These are phyloP conservation scores for Aphidius colemani DNA, from an alignment of 2,888 invertebrate genomes.

Conservation along the genomic window DNA sequence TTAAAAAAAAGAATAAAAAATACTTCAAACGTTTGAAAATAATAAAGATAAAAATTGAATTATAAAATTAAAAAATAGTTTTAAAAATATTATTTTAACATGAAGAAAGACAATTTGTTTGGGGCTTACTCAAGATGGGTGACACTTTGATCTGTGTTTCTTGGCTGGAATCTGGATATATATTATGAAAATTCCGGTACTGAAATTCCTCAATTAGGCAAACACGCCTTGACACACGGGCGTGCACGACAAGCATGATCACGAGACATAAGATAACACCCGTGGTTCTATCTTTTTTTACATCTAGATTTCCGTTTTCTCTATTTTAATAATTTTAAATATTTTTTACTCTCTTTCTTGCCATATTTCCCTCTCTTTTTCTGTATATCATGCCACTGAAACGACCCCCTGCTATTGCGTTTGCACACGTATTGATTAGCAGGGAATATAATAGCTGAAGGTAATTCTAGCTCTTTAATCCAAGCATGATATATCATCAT, in stretches of 20 bases:
- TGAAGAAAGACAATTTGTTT: not conserved
- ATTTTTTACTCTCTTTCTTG: no score
- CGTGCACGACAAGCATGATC: conserved; percentile 9
- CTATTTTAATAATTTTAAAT: conserved; percentile 22
- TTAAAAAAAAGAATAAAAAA: not conserved
- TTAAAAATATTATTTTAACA: not conserved
- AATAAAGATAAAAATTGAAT: not conserved
- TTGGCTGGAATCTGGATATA: not conserved
- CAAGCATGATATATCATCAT: conserved; percentile 31
- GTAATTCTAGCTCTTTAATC: conserved; percentile 44
- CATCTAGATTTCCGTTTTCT: conserved; percentile 7
- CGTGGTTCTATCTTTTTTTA: conserved; percentile 10
- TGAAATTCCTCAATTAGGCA: conserved; percentile 40
- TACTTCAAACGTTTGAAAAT: not conserved
- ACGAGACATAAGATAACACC: conserved; percentile 45
- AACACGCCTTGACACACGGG: conserved; percentile 27
- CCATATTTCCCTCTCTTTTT: no score
- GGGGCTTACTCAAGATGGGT: not conserved
- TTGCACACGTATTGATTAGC: conserved; percentile 50
- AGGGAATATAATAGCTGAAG: conserved; percentile 31
- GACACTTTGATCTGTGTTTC: conserved; percentile 4
- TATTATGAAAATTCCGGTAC: conserved; percentile 30
- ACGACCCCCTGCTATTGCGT: conserved; percentile 31
- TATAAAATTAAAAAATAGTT: not conserved
- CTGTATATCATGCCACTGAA: no score